Evolutionary conservation across 64 coral and sea anemone species (phyloP).

Genomic region (Montipora sp.): DNA sequence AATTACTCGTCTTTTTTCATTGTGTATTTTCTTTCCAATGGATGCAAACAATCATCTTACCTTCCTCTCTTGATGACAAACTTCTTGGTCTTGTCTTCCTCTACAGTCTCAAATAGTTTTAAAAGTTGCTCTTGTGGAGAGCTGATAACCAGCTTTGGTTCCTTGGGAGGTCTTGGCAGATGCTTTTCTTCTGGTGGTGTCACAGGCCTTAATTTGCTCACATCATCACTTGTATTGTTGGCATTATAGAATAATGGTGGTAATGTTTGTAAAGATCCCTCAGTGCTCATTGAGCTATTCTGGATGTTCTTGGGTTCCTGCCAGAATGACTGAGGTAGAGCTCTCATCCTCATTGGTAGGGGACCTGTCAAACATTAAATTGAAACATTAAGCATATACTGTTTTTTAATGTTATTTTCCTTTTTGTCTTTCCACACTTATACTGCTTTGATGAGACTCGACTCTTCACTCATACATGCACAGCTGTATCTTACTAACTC

Average conservation of each 20-base stretch:
- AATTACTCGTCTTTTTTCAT: neutral
- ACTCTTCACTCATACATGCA: neutral
- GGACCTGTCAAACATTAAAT: slow-evolving; percentile 66
- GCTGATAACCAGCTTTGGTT: slow-evolving; percentile 74
- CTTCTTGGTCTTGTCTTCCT: slow-evolving; percentile 90
- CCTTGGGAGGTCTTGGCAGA: slow-evolving; percentile 77
- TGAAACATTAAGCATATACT: neutral
- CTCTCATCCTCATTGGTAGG: slow-evolving; percentile 90
- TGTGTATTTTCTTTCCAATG: neutral
- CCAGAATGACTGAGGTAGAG: slow-evolving; percentile 98
- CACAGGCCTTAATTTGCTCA: slow-evolving; percentile 82
- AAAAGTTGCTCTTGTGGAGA: slow-evolving; percentile 89
- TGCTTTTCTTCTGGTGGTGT: slow-evolving; percentile 91
- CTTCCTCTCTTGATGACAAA: slow-evolving; percentile 97
- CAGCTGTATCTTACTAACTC: neutral
- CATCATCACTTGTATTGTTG: slow-evolving; percentile 92
- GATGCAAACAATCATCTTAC: slow-evolving; percentile 23
- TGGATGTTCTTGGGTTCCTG: slow-evolving; percentile 89
- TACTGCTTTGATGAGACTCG: neutral
- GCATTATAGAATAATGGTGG: slow-evolving; percentile 93
- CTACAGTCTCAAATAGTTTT: slow-evolving; percentile 95
- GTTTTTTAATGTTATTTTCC: neutral
- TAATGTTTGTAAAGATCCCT: slow-evolving; percentile 77
- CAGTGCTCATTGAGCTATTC: slow-evolving; percentile 85
- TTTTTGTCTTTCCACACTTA: neutral